phyloP scores from a whole-genome alignment of 2,113 vertebrate species.

The Nyctereutes procyonoides region DNA sequence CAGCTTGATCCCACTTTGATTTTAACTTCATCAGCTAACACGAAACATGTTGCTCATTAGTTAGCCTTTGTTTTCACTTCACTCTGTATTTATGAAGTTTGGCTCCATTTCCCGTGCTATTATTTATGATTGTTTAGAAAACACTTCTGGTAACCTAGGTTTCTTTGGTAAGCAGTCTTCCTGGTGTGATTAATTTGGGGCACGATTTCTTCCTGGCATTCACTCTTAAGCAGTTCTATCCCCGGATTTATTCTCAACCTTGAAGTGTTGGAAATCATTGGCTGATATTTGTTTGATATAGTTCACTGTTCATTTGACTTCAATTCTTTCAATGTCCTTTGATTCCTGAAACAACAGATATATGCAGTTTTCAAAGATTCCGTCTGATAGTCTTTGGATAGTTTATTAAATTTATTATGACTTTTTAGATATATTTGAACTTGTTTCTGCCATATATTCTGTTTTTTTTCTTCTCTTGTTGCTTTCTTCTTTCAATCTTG shows the following conservation, averaged over 20 bases:
- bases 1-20: not conserved
- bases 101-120: not conserved
- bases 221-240: not conserved
- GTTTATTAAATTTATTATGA: not conserved
- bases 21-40: not conserved
- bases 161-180: slow-evolving; percentile 31
- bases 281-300: not conserved
- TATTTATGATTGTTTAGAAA: slow-evolving; percentile 27
- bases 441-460: not conserved
- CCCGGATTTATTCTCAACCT: not conserved
- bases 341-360: not conserved
- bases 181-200: not conserved
- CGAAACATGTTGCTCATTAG: not conserved
- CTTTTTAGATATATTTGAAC: not conserved
- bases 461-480: not conserved
- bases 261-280: not conserved
- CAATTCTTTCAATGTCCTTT: not conserved
- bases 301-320: not conserved
- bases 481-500: not conserved
- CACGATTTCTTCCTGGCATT: not conserved
- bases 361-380: not conserved
- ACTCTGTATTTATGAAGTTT: not conserved
- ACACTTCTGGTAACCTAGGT: not conserved
- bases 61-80: slow-evolving; percentile 11
- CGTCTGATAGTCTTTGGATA: not conserved